Evolutionary conservation across 2,113 vertebrate genomes (phyloP).

Genomic region (Pangasianodon hypophthalmus): DNA sequence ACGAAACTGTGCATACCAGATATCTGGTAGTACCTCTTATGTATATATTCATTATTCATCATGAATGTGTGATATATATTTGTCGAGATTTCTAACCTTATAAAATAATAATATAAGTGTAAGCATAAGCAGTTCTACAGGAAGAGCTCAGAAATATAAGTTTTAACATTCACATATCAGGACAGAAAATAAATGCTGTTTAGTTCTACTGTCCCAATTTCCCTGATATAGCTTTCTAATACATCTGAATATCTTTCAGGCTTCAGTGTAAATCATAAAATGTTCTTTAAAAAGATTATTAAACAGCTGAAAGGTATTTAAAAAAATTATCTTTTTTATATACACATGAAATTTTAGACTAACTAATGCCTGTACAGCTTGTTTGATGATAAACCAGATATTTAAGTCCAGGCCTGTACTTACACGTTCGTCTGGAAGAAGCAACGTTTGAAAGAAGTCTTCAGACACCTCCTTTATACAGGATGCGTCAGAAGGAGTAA

Average conservation of each 20-base stretch:
- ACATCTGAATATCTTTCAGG: neutral
- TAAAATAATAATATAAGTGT: neutral
- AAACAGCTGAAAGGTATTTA: neutral
- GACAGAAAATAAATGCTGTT: neutral
- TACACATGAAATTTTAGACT: too few species aligned
- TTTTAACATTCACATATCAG: neutral
- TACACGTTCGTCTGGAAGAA: neutral
- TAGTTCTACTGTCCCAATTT: neutral
- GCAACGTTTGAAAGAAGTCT: neutral
- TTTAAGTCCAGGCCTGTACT: neutral
- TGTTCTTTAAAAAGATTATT: neutral
- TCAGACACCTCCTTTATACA: neutral
- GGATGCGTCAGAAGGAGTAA: neutral
- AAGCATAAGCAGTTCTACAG: neutral
- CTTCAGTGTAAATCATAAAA: neutral
- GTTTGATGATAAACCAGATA: neutral
- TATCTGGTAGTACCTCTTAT: too few species aligned
- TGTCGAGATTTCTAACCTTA: neutral
- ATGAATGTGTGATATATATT: neutral
- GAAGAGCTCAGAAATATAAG: neutral
- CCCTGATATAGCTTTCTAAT: neutral
- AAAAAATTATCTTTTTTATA: too few species aligned
- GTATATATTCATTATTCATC: too few species aligned
- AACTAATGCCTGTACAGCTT: neutral
- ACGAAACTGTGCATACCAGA: too few species aligned